Conservation (phyloP, 2,888 invertebrate species). For the Nudaria mundana region DNA sequence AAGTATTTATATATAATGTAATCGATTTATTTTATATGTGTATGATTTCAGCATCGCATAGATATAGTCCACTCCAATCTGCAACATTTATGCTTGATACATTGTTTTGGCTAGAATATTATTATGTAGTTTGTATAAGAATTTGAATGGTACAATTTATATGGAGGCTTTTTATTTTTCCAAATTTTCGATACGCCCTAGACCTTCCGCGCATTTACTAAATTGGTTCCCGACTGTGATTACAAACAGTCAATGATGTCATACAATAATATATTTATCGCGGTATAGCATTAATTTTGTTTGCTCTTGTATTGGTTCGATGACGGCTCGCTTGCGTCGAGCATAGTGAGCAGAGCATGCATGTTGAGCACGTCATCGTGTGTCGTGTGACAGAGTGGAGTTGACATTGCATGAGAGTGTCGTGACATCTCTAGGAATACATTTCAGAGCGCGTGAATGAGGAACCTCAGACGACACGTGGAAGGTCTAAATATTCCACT, state of each 20-base stretch:
- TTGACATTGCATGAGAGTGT: slow-evolving; percentile 55
- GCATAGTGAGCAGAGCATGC: slow-evolving; percentile 43
- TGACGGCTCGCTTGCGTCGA: slow-evolving; percentile 56
- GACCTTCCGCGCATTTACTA: slow-evolving; percentile 72
- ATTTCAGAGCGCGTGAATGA: slow-evolving; percentile 92
- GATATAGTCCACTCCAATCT: slow-evolving; percentile 57
- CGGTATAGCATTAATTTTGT: slow-evolving; percentile 59
- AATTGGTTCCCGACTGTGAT: slow-evolving; percentile 58
- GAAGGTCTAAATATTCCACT: slow-evolving; percentile 91
- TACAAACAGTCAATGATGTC: slow-evolving; percentile 40
- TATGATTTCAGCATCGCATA: slow-evolving; percentile 70
- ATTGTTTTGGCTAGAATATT: slow-evolving; percentile 50
- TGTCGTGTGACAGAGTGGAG: slow-evolving; percentile 21
- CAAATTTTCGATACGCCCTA: slow-evolving; percentile 58
- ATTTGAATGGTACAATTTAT: slow-evolving; percentile 49
- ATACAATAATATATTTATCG: slow-evolving; percentile 38
- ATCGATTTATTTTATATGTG: slow-evolving; percentile 63
- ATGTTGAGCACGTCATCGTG: slow-evolving; percentile 15
- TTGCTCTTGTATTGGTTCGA: slow-evolving; percentile 43
- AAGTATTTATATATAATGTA: slow-evolving; percentile 50
- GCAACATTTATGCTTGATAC: slow-evolving; percentile 64
- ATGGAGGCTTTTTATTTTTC: slow-evolving; percentile 49
- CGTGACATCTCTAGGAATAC: slow-evolving; percentile 77
- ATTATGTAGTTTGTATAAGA: slow-evolving; percentile 57
- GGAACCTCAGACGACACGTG: slow-evolving; percentile 89